Percentiles rank a stretch among this genome's conserved stretches.
Conservation (phyloP, 2,888 invertebrate genomes). For the Sisyra nigra region DNA sequence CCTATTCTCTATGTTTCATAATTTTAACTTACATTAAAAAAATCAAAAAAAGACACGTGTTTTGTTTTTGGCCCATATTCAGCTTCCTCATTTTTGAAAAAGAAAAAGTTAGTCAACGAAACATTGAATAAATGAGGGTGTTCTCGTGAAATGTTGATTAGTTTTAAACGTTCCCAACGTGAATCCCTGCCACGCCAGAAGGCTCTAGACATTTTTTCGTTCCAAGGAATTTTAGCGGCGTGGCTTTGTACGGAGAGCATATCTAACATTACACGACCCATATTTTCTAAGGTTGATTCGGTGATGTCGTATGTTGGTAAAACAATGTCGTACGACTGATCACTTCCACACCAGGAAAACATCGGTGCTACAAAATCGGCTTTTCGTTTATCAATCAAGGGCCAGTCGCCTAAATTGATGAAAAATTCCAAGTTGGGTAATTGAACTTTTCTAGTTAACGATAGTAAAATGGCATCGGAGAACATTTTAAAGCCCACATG, state of each 20-base stretch:
- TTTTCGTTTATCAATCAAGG: conserved; percentile 43
- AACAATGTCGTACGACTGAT: conserved; percentile 70
- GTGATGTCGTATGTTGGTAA: conserved; percentile 93
- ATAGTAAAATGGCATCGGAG: conserved; percentile 72
- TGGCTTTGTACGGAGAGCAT: conserved; percentile 81
- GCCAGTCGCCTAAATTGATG: conserved; percentile 93
- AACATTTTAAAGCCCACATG: conserved; percentile 95
- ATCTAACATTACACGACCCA: conserved; percentile 83
- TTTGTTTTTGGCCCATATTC: conserved; percentile 75
- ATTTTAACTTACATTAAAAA: conserved; percentile 65
- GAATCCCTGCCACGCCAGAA: conserved; percentile 94
- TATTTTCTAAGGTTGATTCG: conserved; percentile 79
- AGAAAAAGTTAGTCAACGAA: conserved; percentile 91
- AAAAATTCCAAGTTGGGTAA: conserved; percentile 83
- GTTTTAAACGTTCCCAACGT: conserved; percentile 61
- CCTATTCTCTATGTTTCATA: not conserved
- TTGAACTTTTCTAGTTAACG: conserved; percentile 59
- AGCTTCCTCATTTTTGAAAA: conserved; percentile 70
- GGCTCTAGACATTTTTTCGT: conserved; percentile 51
- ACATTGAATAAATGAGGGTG: conserved; percentile 74
- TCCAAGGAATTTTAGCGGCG: conserved; percentile 47
- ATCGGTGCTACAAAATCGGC: conserved; percentile 45
- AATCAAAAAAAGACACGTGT: conserved; percentile 79
- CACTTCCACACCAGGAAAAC: conserved; percentile 94
- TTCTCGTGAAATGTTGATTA: conserved; percentile 60